Evolutionary conservation across 1,140 invertebrate genomes (phyloP).

Genomic region (Chironomus tepperi): DNA sequence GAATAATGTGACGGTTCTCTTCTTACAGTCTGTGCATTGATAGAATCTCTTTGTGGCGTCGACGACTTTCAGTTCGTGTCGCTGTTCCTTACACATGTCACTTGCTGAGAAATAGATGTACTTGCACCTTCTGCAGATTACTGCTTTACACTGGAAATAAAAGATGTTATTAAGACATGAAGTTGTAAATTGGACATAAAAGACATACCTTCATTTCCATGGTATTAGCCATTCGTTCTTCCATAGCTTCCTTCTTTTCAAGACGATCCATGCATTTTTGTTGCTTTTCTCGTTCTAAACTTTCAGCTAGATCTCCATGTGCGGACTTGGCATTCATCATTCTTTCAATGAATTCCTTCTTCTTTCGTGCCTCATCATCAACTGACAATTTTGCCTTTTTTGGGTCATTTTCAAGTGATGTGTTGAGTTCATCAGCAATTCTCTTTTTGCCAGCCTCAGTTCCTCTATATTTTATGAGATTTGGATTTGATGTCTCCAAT

Average conservation of each 20-base stretch:
- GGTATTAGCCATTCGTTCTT: conserved; percentile 83
- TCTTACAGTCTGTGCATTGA: conserved; percentile 77
- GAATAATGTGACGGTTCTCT: conserved; percentile 68
- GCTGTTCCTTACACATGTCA: conserved; percentile 72
- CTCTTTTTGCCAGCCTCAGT: conserved; percentile 48
- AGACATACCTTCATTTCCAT: conserved; percentile 55
- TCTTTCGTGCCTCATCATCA: conserved; percentile 39
- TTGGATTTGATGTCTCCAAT: conserved; percentile 58
- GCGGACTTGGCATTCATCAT: conserved; percentile 70
- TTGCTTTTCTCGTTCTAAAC: conserved; percentile 61
- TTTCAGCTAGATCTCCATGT: conserved; percentile 64
- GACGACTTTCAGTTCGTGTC: conserved; percentile 66
- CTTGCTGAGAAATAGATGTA: conserved; percentile 79
- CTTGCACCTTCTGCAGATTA: conserved; percentile 78
- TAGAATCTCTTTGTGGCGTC: conserved; percentile 83
- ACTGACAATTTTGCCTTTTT: conserved; percentile 42
- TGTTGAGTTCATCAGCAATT: conserved; percentile 43
- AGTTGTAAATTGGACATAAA: too few relatives aligned
- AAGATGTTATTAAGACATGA: not conserved
- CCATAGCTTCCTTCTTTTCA: conserved; percentile 83
- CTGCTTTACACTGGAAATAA: conserved; percentile 61
- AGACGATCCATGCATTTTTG: conserved; percentile 82
- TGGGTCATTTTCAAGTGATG: conserved; percentile 38
- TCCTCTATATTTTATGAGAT: conserved; percentile 47
- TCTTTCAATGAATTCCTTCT: conserved; percentile 62